Base-by-base conservation (phyloP, 2,888 invertebrate species). In the Coelinius sp. region DNA sequence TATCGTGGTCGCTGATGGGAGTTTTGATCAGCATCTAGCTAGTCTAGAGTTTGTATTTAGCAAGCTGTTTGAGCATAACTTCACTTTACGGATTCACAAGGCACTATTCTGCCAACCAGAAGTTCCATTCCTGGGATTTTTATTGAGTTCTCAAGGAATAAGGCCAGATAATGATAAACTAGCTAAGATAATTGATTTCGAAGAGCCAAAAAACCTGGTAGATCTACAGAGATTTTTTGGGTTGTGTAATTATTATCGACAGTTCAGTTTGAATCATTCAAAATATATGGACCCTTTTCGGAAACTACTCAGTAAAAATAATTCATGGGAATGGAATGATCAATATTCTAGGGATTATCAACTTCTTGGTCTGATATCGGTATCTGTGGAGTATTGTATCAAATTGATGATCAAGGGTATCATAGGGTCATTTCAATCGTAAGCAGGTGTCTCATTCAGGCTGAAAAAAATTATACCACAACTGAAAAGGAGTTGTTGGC, bases 401-500 rank as follows among this genome's bases (percentile, higher is more conserved):
- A 78, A 59, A 14, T 14, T 0, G 73, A 76, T 49, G 20, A 67
- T 0, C 8, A 70, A 0, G 59, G 56, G 5, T 38, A 76, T 0
- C 67, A 24, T 10, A 12, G 46, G 12, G 69, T 80, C 0, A 72
- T 79, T 22, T 71, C 76, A 0, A 77, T 79, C 46, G 76, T 71
- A 12, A 81, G 80, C 69, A 76, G 76, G 35, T 71, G 73, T 12
- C 73, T 80, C 2, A 56, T 35, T 0, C 70, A 67, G 0, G 71
- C 78, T 0, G 78, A 81, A 63, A 5, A 46, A 2, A 75, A 53
- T 12, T 81, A 80, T 75, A 78, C 76, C 0, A 76, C 77, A 0
- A 68, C 79, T 0, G 81, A 82, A 73, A 79, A 80, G 65, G 80
- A 83, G 25, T 68, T 79, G 3, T 75, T 75, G 14, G 80, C 80